Percentiles rank a stretch among this genome's conserved stretches.
Evolutionary conservation across 37 sponge, comb jelly and placozoan species (phyloP).

Genomic region (Agelas oroides): DNA sequence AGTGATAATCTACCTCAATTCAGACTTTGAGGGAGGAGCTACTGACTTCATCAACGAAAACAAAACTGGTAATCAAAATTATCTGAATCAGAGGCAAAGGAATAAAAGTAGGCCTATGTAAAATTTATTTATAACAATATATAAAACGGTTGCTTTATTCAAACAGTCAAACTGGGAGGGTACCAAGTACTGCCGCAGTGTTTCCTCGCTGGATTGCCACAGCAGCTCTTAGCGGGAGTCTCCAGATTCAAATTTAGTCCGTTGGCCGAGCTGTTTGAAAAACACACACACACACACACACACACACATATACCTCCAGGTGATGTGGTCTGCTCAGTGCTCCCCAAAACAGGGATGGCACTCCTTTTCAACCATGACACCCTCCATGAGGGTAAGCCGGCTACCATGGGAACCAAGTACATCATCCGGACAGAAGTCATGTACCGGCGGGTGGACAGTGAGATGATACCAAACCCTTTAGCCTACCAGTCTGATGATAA

Average conservation of each 20-base stretch:
- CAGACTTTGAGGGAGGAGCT: conserved; percentile 43
- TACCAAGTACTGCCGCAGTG: too few species aligned
- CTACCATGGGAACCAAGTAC: conserved; percentile 37
- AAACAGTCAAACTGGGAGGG: too few species aligned
- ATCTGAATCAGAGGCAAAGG: too few species aligned
- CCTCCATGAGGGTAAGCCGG: conserved; percentile 48
- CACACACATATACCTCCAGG: not conserved
- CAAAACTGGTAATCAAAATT: not conserved
- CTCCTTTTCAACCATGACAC: conserved; percentile 57
- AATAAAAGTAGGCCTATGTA: not conserved
- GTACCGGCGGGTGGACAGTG: conserved; percentile 55
- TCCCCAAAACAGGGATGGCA: conserved; percentile 30
- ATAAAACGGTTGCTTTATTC: too few species aligned
- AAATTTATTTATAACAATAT: not conserved
- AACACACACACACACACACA: too few species aligned
- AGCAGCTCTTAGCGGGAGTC: too few species aligned
- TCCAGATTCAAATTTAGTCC: too few species aligned
- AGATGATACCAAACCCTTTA: conserved; percentile 42
- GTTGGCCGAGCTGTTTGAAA: too few species aligned
- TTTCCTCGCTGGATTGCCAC: too few species aligned
- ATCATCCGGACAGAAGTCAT: conserved; percentile 56
- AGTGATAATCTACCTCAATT: conserved; percentile 48
- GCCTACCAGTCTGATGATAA: conserved; percentile 6
- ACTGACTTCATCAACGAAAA: conserved; percentile 37
- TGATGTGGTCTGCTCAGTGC: conserved; percentile 9